Evolutionary conservation across 2,888 invertebrate genomes (phyloP), one percentile per base, ranked within the genome.

Genomic region (Brachynemurus nebulosus): DNA sequence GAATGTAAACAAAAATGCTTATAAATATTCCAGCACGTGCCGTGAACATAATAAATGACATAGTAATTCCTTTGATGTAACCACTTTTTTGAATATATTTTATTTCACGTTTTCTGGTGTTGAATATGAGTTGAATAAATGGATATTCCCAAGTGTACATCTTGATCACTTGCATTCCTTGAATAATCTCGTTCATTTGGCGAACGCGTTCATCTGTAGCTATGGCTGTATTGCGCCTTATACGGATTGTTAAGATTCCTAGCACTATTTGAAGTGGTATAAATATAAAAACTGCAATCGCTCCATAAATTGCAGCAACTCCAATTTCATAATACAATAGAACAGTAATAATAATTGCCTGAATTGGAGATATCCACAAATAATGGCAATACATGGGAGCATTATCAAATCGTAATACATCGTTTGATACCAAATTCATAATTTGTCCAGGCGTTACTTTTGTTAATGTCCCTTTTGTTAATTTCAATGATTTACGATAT

Each of bases 61-160:
- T 67, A 46, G 78, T 73, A 27, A 75, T 60, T 40, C 79, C 80
- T 49, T 78, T 67, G n/a, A 81, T 71, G 51, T 72, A 73, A 9
- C 76, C 72, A 4, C 76, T 70, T 45, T 69, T 67, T 52, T 63
- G 67, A 21, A 82, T 64, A 17, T 74, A 66, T 2, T 55, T 59
- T 52, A 82, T 65, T 63, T 83, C 74, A 39, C 57, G 59, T 44
- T 55, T 66, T 53, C 86, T 63, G 2, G 76, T 71, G 5, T 66
- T 57, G 40, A 68, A 72, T 9, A 88, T 76, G 1, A 86, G 66
- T 16, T 72, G 62, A 40, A 80, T 76, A 60, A 92, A 92, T 1
- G 89, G 84, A 52, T 75, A 75, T 63, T 93, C 93, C 84, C 92
- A 93, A 2, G 89, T 82, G 60, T 91, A 92, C 91, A 92, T 92